Evolutionary conservation across 1,140 invertebrate species (phyloP).

Genomic region (Holcopasites calliopsidis): DNA sequence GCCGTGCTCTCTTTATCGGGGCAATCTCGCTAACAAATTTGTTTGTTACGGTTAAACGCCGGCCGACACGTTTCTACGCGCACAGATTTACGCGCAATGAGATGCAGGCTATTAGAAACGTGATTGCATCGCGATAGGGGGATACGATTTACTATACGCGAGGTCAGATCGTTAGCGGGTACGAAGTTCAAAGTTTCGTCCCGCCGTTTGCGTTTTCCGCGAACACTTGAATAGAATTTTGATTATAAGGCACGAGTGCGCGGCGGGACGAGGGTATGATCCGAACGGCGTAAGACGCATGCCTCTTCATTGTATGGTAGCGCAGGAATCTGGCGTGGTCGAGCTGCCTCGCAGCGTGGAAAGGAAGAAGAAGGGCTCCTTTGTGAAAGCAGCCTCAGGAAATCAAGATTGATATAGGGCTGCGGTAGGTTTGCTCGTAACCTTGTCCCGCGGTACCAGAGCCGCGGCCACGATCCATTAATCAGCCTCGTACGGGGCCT

Average conservation of each 20-base stretch:
- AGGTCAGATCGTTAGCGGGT: too few species aligned
- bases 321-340: conserved; percentile 46
- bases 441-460: conserved; percentile 58
- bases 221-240: conserved; percentile 62
- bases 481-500: conserved; percentile 62
- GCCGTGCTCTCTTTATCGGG: too few species aligned
- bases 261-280: conserved; percentile 36
- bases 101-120: too few species aligned
- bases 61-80: too few species aligned
- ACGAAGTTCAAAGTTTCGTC: too few species aligned
- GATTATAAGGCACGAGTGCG: too few species aligned
- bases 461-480: conserved; percentile 62
- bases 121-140: too few species aligned
- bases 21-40: too few species aligned
- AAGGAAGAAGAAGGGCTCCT: conserved; percentile 52
- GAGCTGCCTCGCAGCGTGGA: neutral
- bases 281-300: conserved; percentile 56
- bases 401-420: conserved; percentile 70
- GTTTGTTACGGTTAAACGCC: too few species aligned
- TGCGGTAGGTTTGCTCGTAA: conserved; percentile 71
- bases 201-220: conserved; percentile 4
- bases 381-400: conserved; percentile 62
- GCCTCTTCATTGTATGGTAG: conserved; percentile 57
- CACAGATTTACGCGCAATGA: too few species aligned
- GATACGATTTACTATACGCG: too few species aligned